Evolutionary conservation across 2,797 vertebrate genomes (phyloP), one percentile per base, ranked within the genome.

Genomic region (Loriculus beryllinus): DNA sequence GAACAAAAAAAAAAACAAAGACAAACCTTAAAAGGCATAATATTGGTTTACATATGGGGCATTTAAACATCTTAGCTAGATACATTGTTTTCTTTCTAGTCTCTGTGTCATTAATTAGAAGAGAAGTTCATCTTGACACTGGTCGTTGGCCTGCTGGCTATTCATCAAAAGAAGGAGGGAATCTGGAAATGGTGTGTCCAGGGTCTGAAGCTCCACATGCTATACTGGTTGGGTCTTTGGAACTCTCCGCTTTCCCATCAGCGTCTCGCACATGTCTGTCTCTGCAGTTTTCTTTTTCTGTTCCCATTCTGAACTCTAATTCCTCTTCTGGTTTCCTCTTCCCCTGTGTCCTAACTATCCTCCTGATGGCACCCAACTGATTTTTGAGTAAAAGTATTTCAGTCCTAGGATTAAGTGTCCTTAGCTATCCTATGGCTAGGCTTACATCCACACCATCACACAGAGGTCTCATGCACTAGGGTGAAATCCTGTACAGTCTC

Each of bases 401-500:
- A 25, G 37, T 28, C 29, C 18, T 52, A 19, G 40, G 26, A 22
- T 82, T 48, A 39, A 14, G 3, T 14, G 28, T 69, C 25, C 37
- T 56, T 60, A 25, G 25, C 21, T 85, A 0, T 84, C 9, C 45
- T 39, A 7, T 33, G 26, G 28, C 48, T 62, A 8, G 37, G 9
- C 39, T 74, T 60, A 13, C 4, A 33, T 74, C 35, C 52, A 14
- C 12, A 23, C 19, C 15, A 1, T 33, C 0, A 1, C 29, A 4
- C 48, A 22, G 52, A 26, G 15, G 19, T 37, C 20, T 28, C 7
- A 0, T 40, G 33, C 12, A 26, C 6, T 72, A 45, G 49, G 31
- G 31, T 43, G 67, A n/a, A 79, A 18, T 0, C 40, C 49, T 54
- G n/a, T 39, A 3, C 0, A 0, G 17, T 62, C 14, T 75, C 7